Evolutionary conservation across 2,797 vertebrate species (phyloP), one percentile per base, ranked within the genome.

Genomic region (Jordanella pulchra): DNA sequence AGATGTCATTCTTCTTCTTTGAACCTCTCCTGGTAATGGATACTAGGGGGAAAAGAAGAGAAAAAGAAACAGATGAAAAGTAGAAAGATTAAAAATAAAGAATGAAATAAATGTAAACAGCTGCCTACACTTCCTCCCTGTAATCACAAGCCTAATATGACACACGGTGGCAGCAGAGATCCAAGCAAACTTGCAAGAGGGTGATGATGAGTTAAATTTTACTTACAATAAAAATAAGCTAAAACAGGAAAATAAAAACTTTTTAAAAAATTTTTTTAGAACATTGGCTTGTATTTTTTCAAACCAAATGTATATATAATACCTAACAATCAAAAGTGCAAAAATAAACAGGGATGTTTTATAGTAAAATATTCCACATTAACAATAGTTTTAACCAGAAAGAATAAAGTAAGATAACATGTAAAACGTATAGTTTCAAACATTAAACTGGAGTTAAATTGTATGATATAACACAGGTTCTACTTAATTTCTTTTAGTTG

Each of bases 1-100:
- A 79, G 93, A 93, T 5, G 95, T 89, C 86, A 96, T 86, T 1
- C 87, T 86, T 86, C 93, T 94, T 87, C 93, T 95, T 89, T 92
- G 94, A 75, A 86, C 92, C 51, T 96, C 95, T 63, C 96, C 95
- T 83, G 93, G 92, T 71, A 93, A 84, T 18, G 94, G 89, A 91
- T 90, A 96, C 97, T 98, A 70, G 78, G 56, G 50, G 56, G 44
- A 71, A n/a, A 72, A 47, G 53, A 50, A 32, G 15, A 3, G 11
- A 47, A 7, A 74, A 21, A 51, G 32, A 4, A 35, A 17, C 1
- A 70, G 0, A 35, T 0, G 11, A 32, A 17, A 32, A 9, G 9
- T 2, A 51, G 10, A 0, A 65, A 48, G 54, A 1, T 54, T 1
- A 28, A 25, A 27, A 35, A 10, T 56, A 50, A 3, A 21, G 3